phyloP scores from a whole-genome alignment of 2,113 vertebrate genomes.

The Eonycteris spelaea region DNA sequence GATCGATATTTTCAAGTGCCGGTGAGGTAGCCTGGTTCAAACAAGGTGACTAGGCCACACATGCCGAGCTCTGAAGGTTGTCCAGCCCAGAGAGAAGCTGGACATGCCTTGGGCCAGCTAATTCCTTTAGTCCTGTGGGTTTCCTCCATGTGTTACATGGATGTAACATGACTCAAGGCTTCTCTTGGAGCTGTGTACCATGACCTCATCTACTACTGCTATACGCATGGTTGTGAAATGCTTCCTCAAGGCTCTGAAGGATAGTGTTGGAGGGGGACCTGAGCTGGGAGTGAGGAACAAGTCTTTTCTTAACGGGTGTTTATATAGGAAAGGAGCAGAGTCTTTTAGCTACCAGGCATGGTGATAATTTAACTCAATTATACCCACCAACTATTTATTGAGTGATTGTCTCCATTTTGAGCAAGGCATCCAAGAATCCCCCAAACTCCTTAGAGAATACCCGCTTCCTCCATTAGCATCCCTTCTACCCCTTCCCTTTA shows the following conservation, averaged over 20 bases:
- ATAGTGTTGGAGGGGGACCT: neutral
- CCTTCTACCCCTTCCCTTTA: neutral
- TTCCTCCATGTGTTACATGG: slow-evolving; percentile 36
- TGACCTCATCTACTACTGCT: slow-evolving; percentile 40
- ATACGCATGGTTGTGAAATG: fast-evolving
- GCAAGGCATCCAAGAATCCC: neutral
- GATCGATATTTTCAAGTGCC: neutral
- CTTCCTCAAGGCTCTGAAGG: neutral
- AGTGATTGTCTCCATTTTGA: neutral
- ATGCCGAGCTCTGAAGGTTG: neutral
- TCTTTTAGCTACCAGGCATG: neutral
- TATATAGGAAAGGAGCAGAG: neutral
- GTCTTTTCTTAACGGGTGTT: neutral
- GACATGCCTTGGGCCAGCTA: neutral
- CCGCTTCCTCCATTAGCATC: neutral
- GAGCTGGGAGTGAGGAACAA: neutral
- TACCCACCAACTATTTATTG: neutral
- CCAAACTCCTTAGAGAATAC: neutral
- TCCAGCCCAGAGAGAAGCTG: neutral
- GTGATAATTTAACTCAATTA: neutral
- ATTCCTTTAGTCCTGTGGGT: slow-evolving; percentile 28
- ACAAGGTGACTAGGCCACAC: neutral
- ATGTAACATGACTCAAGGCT: neutral
- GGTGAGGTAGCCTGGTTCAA: slow-evolving; percentile 18
- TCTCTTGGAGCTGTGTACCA: neutral